Percentiles rank a stretch among this genome's conserved stretches.
Conservation (phyloP, 1,140 invertebrate species). For the Notospermus geniculatus region DNA sequence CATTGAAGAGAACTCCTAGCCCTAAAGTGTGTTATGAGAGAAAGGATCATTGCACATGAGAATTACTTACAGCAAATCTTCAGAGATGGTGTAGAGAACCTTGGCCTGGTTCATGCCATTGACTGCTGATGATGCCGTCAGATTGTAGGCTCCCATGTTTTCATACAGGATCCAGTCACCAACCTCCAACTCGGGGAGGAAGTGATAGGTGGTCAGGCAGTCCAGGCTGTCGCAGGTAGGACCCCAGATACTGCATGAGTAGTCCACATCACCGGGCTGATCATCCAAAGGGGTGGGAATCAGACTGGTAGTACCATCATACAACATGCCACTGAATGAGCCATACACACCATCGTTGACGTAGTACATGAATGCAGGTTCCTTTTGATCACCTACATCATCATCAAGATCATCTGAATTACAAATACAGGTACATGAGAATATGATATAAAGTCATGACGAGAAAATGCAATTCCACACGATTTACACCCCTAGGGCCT, state of each 20-base stretch:
- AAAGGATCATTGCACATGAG: too few relatives aligned
- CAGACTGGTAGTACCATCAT: constrained; percentile 78
- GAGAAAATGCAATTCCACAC: too few relatives aligned
- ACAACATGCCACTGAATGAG: constrained; percentile 95
- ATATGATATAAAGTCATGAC: too few relatives aligned
- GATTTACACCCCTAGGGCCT: too few relatives aligned
- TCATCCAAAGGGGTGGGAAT: constrained; percentile 21
- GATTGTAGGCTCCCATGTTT: constrained; percentile 93
- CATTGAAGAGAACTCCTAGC: too few relatives aligned
- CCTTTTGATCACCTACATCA: constrained; percentile 39
- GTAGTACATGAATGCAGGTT: constrained; percentile 70
- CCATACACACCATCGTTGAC: constrained; percentile 97
- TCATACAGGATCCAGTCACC: constrained; percentile 85
- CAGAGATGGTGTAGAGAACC: constrained; percentile 59
- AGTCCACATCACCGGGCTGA: constrained; percentile 53
- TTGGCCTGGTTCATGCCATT: constrained; percentile 79
- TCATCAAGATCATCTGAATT: too few relatives aligned
- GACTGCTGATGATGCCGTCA: constrained; percentile 82
- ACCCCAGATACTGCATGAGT: constrained; percentile 77
- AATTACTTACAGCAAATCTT: too few relatives aligned
- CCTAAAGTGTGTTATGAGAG: too few relatives aligned
- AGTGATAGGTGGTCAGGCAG: constrained; percentile 69
- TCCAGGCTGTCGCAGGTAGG: constrained; percentile 94
- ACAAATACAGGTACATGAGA: too few relatives aligned
- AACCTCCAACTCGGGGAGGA: constrained; percentile 72